Evolutionary conservation across 2,113 vertebrate species (phyloP), one percentile per base, ranked within the genome.

Genomic region (Muscicapa adusta): DNA sequence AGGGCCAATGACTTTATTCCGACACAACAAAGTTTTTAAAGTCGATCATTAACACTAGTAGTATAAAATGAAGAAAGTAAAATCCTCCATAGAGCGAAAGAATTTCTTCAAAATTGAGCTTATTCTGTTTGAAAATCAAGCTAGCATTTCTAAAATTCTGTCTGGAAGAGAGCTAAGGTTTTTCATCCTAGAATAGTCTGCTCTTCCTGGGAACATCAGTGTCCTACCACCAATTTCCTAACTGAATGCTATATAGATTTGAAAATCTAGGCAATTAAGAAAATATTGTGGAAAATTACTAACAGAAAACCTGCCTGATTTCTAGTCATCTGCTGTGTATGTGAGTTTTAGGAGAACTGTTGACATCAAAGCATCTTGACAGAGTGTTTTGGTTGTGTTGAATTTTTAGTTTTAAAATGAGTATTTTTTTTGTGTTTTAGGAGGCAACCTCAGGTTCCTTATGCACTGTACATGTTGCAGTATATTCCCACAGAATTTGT

Each of bases 351-450:
- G 42, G 24, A 50, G 58, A 66, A 31, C 33, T 83, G 18, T 65
- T 72, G 56, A 38, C 50, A 66, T 85, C 54, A 58, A 73, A 85
- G 20, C 24, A 13, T 89, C 34, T n/a, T 85, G 62, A 72, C 26
- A 78, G 57, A 77, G 58, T 65, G 15, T 75, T 95, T 89, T 80
- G 34, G 4, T 76, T 94, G 71, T 86, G 51, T 48, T 85, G 79
- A 63, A 53, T 84, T 91, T 94, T 58, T 51, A 56, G 60, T 73
- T 91, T 91, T 82, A 62, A 93, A 75, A 87, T 28, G 5, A 76
- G 17, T 47, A 15, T 57, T 68, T 95, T 68, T 95, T 91, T 65
- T 81, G 70, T 79, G 38, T 92, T 94, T 80, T 89, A 82, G 87
- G 58, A 66, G 57, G 36, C 83, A 19, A 40, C 43, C 15, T 65